These are phyloP conservation scores for Acrossocheilus fasciatus DNA, from an alignment of 2,797 vertebrate species.

Conservation along the genomic window DNA sequence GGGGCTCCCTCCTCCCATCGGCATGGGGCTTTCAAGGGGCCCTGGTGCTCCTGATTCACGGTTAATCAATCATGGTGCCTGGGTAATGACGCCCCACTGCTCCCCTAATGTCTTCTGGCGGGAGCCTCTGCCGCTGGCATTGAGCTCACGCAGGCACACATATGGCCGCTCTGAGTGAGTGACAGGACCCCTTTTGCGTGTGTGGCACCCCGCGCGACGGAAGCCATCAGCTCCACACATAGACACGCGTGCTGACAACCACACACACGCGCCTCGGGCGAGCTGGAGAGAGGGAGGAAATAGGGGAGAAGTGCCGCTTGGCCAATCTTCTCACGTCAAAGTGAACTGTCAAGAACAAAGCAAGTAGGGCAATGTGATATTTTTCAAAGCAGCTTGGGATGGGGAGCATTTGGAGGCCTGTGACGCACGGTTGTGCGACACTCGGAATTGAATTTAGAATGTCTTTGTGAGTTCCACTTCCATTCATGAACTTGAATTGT, in stretches of 20 bases:
- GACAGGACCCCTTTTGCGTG: conserved; percentile 81
- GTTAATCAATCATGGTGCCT: conserved; percentile 85
- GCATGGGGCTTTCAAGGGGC: conserved; percentile 55
- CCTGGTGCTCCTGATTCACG: conserved; percentile 75
- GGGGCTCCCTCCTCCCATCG: conserved; percentile 72
- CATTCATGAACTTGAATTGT: not conserved
- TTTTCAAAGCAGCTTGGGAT: conserved; percentile 23
- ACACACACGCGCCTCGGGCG: conserved; percentile 58
- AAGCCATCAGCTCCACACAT: conserved; percentile 75
- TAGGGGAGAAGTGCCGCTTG: conserved; percentile 49
- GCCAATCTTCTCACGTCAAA: conserved; percentile 55
- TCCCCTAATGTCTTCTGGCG: conserved; percentile 86
- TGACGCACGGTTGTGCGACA: not conserved
- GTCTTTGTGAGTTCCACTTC: not conserved
- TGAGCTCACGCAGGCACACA: conserved; percentile 82
- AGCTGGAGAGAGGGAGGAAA: conserved; percentile 32
- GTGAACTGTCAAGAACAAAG: conserved; percentile 64
- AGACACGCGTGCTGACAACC: conserved; percentile 55
- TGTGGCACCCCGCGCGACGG: conserved; percentile 70
- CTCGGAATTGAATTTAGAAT: not conserved
- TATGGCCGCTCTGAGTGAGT: conserved; percentile 82
- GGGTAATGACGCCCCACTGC: conserved; percentile 84
- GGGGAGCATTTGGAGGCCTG: conserved; percentile 10
- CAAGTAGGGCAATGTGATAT: conserved; percentile 51
- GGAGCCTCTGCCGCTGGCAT: conserved; percentile 77